phyloP scores from a whole-genome alignment of 2,888 invertebrate species.

The Dysmachus trigonus region DNA sequence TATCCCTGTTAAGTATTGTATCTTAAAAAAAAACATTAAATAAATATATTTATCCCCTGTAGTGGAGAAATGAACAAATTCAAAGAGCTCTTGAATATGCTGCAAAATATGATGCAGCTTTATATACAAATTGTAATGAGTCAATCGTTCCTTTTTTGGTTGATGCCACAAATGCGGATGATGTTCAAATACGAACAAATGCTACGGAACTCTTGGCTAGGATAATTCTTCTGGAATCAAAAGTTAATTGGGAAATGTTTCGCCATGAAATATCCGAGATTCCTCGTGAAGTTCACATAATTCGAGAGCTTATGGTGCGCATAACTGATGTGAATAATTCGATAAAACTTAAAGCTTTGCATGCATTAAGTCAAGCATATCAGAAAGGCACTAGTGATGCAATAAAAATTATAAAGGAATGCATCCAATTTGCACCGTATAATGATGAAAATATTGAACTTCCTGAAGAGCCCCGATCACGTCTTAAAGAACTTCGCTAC shows the following conservation, averaged over 20 bases:
- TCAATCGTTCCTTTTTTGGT: conserved; percentile 58
- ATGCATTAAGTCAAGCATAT: conserved; percentile 57
- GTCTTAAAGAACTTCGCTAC: conserved; percentile 57
- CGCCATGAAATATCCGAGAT: conserved; percentile 60
- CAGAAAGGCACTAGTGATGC: conserved; percentile 58
- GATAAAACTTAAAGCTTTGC: conserved; percentile 59
- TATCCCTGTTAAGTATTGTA: too few species aligned
- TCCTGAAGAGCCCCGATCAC: conserved; percentile 53
- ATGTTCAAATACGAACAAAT: conserved; percentile 58
- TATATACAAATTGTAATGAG: conserved; percentile 62
- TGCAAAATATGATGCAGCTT: conserved; percentile 62
- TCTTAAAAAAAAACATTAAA: not conserved
- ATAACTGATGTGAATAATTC: conserved; percentile 58
- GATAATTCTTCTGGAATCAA: conserved; percentile 58
- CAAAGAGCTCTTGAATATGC: conserved; percentile 61
- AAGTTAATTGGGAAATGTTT: conserved; percentile 62
- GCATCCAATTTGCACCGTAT: conserved; percentile 56
- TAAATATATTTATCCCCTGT: not conserved
- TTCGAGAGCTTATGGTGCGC: conserved; percentile 58
- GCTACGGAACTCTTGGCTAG: conserved; percentile 59
- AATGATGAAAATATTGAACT: conserved; percentile 53
- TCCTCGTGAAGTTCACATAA: conserved; percentile 59
- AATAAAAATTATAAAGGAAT: conserved; percentile 57
- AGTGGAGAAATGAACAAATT: conserved; percentile 59
- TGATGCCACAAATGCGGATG: conserved; percentile 58